Evolutionary conservation across 2,888 invertebrate species (phyloP), one percentile per base, ranked within the genome.

Genomic region (Pyrgus malvae): DNA sequence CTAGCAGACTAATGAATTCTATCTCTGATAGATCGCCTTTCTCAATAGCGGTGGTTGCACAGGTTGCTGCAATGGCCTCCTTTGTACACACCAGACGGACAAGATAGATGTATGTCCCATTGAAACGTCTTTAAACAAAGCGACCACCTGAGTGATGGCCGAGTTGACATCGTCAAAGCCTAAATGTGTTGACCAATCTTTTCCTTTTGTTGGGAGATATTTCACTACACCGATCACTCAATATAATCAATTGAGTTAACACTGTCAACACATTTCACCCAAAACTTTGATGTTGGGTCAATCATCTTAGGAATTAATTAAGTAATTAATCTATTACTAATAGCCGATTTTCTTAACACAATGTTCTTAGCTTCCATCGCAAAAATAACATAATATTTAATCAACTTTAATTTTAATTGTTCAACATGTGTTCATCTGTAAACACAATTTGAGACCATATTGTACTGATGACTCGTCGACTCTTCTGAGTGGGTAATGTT

Each of bases 51-150:
- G 21, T 11, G 45, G 38, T 41, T 55, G 60, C 48, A 58, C 61
- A 63, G 58, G 61, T 63, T 61, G 61, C 60, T 68, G 72, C 71
- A 74, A 71, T 71, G 63, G 67, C 59, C 66, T 59, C 60, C 62
- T 69, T 76, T 76, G 69, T 69, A 58, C 57, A 57, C 57, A 56
- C 62, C 55, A 63, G 64, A 64, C 61, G 61, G 50, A 45, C 71
- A 66, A 74, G 78, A 80, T 72, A 75, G 71, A 62, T 63, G 58
- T 72, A 70, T 77, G 72, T 75, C 67, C 71, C 72, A 83, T 82
- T 77, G 76, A 81, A 69, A 70, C 80, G 80, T 82, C 78, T 62
- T 63, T 61, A 65, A 64, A 72, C 76, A 72, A 70, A 70, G 68
- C 63, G 66, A 63, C 66, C 73, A 76, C 73, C 75, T 77, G 74